Evolutionary conservation across 1,140 invertebrate species (phyloP), one percentile per base, ranked within the genome.

Genomic region (Trichonephila clavata): DNA sequence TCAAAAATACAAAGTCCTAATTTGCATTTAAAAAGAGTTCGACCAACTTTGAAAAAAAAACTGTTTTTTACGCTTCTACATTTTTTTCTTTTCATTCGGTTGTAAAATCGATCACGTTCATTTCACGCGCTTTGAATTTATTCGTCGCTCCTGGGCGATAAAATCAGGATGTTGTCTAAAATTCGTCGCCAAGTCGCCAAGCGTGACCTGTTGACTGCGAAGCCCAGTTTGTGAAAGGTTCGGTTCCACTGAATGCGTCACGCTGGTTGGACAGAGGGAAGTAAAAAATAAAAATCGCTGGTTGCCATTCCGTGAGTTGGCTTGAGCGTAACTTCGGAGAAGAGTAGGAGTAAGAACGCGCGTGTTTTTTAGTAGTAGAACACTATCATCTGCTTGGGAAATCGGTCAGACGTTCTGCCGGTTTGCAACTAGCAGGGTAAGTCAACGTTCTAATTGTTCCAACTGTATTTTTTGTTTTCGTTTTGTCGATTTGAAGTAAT

Each of bases 171-270:
- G 7, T 63, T n/a, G 68, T 27, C 16, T 13, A 14, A 71, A 2
- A 71, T 27, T 27, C 43, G 13, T 59, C 50, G 81, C 81, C 81
- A 84, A 84, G 50, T 89, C 87, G 87, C 87, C 87, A 89, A 71
- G 20, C 59, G 18, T 90, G 88, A 90, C 88, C 88, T 90, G 88
- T 90, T 90, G 88, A 90, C 88, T 90, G 88, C 68, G 32, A 90
- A 81, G 88, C 68, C 88, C 71, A 90, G 43, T 90, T 90, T 32
- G 65, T 50, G 50, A 50, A 50, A 50, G 50, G 50, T 50, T 50
- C 50, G 50, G 50, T 50, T 50, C 7, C 50, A 13, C 50, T 65
- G 57, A 68, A 65, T 65, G 27, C 88, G 68, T 81, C 88, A 90
- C 61, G 50, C 68, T 90, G 21, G 65, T 32, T 61, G 57, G 21